phyloP scores from a whole-genome alignment of 2,113 vertebrate species.

The Hyperopisus bebe region DNA sequence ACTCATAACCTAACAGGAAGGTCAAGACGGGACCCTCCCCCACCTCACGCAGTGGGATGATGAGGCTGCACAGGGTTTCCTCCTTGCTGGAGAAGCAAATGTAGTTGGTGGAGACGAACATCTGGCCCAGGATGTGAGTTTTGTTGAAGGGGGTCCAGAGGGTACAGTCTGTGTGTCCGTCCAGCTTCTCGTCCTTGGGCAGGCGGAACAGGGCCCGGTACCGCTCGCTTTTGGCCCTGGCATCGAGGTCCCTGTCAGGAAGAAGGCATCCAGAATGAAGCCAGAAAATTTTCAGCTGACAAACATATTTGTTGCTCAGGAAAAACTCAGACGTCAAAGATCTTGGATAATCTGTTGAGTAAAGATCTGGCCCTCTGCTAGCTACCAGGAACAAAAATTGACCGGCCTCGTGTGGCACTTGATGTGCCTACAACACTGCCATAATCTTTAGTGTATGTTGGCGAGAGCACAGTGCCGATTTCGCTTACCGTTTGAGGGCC shows the following conservation, averaged over 20 bases:
- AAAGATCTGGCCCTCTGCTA: not conserved
- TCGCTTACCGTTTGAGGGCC: slow-evolving; percentile 81
- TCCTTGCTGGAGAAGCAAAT: slow-evolving; percentile 98
- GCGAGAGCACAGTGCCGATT: not conserved
- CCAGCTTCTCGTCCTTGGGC: slow-evolving; percentile 92
- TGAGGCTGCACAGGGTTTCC: slow-evolving; percentile 89
- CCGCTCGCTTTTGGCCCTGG: slow-evolving; percentile 89
- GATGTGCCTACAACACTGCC: not conserved
- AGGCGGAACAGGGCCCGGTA: slow-evolving; percentile 88
- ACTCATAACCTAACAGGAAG: not conserved
- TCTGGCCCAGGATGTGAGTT: slow-evolving; percentile 93
- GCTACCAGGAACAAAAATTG: not conserved
- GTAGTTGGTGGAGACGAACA: slow-evolving; percentile 98
- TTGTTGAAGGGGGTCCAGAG: slow-evolving; percentile 98
- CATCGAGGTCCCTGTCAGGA: slow-evolving; percentile 80
- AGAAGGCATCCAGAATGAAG: not conserved
- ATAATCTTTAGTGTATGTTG: not conserved
- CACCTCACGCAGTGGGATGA: slow-evolving; percentile 92
- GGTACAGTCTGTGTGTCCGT: slow-evolving; percentile 94
- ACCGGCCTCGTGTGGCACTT: not conserved
- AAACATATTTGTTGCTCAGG: not conserved
- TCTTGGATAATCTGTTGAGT: not conserved
- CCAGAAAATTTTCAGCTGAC: not conserved
- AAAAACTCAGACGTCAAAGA: not conserved
- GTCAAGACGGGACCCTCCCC: not conserved